These are phyloP conservation scores for Cephus sareptanus DNA, from an alignment of 2,888 invertebrate genomes.

Conservation along the genomic window DNA sequence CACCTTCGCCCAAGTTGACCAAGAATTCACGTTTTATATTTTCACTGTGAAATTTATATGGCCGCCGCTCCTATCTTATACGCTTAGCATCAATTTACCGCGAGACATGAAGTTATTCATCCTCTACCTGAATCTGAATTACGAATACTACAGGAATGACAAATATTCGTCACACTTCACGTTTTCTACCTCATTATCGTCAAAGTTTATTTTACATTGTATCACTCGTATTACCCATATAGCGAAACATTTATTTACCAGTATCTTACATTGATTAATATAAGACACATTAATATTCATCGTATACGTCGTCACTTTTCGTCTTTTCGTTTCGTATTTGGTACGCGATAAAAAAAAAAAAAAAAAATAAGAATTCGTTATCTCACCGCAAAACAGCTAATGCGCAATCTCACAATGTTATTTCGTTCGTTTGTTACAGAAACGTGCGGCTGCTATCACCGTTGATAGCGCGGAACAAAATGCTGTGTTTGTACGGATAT, in stretches of 20 bases:
- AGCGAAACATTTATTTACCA: background rate
- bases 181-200: background rate
- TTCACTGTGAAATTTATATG: background rate
- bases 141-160: background rate
- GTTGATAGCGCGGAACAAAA: constrained; percentile 53
- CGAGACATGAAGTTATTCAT: background rate
- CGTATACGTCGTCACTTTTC: too few species aligned
- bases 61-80: background rate
- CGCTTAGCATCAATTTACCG: background rate
- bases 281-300: too few species aligned
- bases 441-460: constrained; percentile 48
- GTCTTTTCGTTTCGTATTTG: background rate
- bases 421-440: constrained; percentile 51
- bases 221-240: background rate
- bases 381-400: background rate
- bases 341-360: background rate
- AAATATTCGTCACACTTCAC: background rate
- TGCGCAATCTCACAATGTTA: background rate
- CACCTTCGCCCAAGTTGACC: background rate
- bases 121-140: background rate
- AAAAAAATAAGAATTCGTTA: background rate
- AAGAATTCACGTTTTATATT: background rate
- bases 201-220: background rate
- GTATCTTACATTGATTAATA: too few species aligned
- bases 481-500: constrained; percentile 55